phyloP scores from a whole-genome alignment of 2,113 vertebrate species.

The Elachura formosa region DNA sequence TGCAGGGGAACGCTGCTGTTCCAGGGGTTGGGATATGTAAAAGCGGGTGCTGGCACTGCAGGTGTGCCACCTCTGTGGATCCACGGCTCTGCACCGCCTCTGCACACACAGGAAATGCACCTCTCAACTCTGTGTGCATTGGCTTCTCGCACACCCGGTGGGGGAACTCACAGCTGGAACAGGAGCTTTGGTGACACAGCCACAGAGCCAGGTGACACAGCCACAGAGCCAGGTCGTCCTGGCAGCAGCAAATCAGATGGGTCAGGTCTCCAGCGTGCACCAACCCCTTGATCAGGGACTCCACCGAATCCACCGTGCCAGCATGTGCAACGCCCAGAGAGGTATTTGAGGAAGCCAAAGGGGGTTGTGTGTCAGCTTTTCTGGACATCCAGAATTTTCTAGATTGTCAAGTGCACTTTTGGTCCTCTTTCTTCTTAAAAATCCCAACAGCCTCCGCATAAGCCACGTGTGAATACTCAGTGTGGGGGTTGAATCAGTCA shows the following conservation, averaged over 20 bases:
- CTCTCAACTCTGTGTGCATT: not conserved
- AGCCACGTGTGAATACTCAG: not conserved
- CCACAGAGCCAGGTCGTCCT: fast-evolving
- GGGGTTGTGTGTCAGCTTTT: not conserved
- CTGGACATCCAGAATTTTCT: not conserved
- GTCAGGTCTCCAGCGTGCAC: not conserved
- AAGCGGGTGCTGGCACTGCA: not conserved
- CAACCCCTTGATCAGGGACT: fast-evolving
- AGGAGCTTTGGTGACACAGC: not conserved
- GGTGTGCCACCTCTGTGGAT: not conserved
- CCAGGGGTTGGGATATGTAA: not conserved
- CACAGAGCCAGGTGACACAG: not conserved
- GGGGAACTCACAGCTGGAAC: not conserved
- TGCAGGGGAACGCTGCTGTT: not conserved
- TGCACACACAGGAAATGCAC: not conserved
- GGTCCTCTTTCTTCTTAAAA: not conserved
- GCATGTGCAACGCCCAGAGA: fast-evolving
- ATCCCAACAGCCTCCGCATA: not conserved
- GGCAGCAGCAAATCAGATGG: fast-evolving
- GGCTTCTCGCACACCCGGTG: not conserved
- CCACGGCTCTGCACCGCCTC: not conserved
- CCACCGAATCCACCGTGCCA: fast-evolving
- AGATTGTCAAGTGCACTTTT: not conserved
- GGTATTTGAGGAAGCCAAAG: not conserved
- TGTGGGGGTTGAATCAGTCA: not conserved